These are phyloP conservation scores for Ophonus ardosiacus DNA, from an alignment of 2,888 invertebrate species.

Conservation along the genomic window DNA sequence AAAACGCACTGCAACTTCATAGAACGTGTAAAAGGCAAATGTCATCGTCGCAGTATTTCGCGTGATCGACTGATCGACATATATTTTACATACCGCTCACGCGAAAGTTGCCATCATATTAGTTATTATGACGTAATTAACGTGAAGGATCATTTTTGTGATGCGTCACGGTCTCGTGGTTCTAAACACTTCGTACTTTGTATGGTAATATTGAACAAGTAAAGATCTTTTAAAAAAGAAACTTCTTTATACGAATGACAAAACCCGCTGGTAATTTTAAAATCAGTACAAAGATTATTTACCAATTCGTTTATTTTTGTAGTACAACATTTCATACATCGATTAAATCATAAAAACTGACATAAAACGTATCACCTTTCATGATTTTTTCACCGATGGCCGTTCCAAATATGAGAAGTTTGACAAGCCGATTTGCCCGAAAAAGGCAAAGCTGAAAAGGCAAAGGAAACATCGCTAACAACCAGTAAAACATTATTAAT, in stretches of 20 bases:
- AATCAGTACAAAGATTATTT: not conserved
- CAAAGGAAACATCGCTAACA: slow-evolving; percentile 39
- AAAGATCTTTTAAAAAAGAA: not conserved
- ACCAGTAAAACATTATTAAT: slow-evolving; percentile 54
- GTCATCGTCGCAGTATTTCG: too few relatives aligned
- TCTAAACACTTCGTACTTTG: too few relatives aligned
- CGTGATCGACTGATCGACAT: too few relatives aligned
- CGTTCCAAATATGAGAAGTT: slow-evolving; percentile 35
- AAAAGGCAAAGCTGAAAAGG: slow-evolving; percentile 24
- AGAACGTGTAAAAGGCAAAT: too few relatives aligned
- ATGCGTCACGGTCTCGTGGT: too few relatives aligned
- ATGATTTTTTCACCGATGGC: slow-evolving; percentile 23
- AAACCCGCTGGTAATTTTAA: not conserved
- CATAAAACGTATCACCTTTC: slow-evolving; percentile 48
- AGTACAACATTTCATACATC: slow-evolving; percentile 34
- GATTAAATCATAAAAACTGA: slow-evolving; percentile 48
- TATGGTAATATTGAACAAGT: not conserved
- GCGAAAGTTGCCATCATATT: too few relatives aligned
- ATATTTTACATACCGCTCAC: too few relatives aligned
- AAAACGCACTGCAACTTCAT: too few relatives aligned
- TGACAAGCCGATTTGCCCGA: slow-evolving; percentile 51
- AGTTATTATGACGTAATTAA: too few relatives aligned
- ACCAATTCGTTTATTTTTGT: slow-evolving; percentile 19
- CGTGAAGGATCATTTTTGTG: too few relatives aligned
- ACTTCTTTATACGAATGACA: not conserved